phyloP scores from a whole-genome alignment of 2,888 invertebrate species.

The Trissoscelio sp. region DNA sequence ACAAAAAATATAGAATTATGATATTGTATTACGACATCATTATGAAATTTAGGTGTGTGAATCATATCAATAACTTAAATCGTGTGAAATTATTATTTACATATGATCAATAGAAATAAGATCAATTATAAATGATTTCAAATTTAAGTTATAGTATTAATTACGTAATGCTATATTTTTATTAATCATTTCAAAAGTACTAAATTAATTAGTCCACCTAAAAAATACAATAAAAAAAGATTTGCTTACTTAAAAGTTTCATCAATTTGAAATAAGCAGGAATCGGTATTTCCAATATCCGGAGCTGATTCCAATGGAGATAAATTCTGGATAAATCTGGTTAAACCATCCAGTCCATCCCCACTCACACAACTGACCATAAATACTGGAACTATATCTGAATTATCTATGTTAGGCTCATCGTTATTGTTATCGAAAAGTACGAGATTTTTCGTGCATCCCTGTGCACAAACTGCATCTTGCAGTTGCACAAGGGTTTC shows the following conservation, averaged over 20 bases:
- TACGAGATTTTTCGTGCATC: constrained; percentile 78
- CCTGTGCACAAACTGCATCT: constrained; percentile 78
- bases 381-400: constrained; percentile 89
- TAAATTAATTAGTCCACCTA: too few species aligned
- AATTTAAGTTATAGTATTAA: too few species aligned
- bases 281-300: constrained; percentile 80
- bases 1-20: too few species aligned
- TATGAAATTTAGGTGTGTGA: too few species aligned
- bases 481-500: constrained; percentile 78
- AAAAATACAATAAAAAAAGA: too few species aligned
- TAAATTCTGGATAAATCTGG: constrained; percentile 93
- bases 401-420: constrained; percentile 72
- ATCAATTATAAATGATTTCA: too few species aligned
- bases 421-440: constrained; percentile 74
- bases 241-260: constrained; percentile 89
- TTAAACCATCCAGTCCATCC: constrained; percentile 91
- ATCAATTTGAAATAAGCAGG: constrained; percentile 92
- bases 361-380: constrained; percentile 96
- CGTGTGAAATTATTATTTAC: too few species aligned
- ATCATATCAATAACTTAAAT: too few species aligned
- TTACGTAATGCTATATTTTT: too few species aligned
- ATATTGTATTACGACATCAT: too few species aligned
- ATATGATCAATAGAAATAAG: too few species aligned
- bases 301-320: constrained; percentile 82
- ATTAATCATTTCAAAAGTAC: too few species aligned